These are phyloP conservation scores for Hypomecis punctinalis DNA, from an alignment of 2,888 invertebrate genomes.

Conservation along the genomic window DNA sequence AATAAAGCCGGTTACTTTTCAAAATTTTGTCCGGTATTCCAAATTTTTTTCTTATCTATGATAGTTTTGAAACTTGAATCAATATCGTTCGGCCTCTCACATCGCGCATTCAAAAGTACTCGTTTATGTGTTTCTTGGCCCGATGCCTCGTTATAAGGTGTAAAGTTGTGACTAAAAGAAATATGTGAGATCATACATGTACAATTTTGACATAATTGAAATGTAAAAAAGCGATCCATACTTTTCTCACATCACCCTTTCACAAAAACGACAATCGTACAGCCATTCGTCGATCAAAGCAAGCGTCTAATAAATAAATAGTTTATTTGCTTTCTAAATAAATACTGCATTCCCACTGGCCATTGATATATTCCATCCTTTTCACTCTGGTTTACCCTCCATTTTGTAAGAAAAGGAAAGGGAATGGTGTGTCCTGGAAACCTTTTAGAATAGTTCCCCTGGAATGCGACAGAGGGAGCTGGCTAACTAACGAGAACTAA, in stretches of 20 bases:
- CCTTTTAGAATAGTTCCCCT: constrained; percentile 68
- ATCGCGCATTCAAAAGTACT: too few relatives aligned
- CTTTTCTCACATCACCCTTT: constrained; percentile 56
- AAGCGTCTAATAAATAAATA: constrained; percentile 81
- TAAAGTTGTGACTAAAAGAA: neutral
- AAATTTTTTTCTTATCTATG: too few relatives aligned
- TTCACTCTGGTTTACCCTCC: neutral
- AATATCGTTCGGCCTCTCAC: too few relatives aligned
- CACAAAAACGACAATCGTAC: constrained; percentile 69
- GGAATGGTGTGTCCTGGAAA: constrained; percentile 4
- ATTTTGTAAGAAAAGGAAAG: neutral
- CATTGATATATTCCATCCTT: constrained; percentile 7
- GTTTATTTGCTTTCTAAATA: constrained; percentile 82
- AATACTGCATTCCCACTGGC: constrained; percentile 54
- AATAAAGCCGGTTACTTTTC: too few relatives aligned
- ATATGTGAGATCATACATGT: too few relatives aligned
- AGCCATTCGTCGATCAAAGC: constrained; percentile 79
- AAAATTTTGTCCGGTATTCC: too few relatives aligned
- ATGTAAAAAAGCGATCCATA: constrained; percentile 49
- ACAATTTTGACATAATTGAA: too few relatives aligned
- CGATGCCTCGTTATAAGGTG: too few relatives aligned
- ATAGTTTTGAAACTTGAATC: too few relatives aligned
- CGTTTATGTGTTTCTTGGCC: too few relatives aligned
- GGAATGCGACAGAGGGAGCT: constrained; percentile 66
- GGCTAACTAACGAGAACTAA: constrained; percentile 73